Evolutionary conservation across 2,113 vertebrate species (phyloP).

Genomic region (Pachypanchax playfairii): DNA sequence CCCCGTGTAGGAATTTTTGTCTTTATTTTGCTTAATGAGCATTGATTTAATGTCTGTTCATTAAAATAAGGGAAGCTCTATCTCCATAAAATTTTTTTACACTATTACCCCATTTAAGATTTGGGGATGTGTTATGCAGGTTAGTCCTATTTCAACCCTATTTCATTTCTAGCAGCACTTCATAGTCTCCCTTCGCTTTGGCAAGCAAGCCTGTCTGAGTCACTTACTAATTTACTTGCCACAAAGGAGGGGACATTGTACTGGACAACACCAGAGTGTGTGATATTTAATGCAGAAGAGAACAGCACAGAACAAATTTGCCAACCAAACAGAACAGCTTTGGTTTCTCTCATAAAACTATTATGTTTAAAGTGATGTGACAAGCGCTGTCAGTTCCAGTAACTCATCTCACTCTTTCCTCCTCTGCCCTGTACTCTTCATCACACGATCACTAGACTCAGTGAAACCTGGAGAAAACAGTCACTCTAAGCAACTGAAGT

Average conservation of each 20-base stretch:
- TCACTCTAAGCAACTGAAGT: not conserved
- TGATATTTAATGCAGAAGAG: not conserved
- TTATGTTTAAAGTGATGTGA: not conserved
- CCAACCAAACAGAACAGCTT: not conserved
- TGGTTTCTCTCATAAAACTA: not conserved
- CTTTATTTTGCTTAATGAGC: no score
- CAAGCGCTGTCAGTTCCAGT: not conserved
- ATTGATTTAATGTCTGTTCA: no score
- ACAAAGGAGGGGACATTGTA: not conserved
- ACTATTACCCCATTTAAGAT: not conserved
- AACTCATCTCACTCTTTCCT: not conserved
- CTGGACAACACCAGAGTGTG: not conserved
- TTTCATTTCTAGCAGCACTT: not conserved
- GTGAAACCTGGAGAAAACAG: conserved; percentile 3
- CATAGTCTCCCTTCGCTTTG: not conserved
- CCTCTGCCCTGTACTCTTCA: not conserved
- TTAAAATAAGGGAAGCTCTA: no score
- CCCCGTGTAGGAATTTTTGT: no score
- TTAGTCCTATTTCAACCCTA: not conserved
- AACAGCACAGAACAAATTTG: not conserved
- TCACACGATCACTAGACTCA: not conserved
- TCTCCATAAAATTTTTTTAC: no score
- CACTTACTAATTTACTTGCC: not conserved
- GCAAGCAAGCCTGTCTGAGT: not conserved
- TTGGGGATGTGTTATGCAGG: not conserved